Evolutionary conservation across 2,888 invertebrate species (phyloP), one percentile per base, ranked within the genome.

Genomic region (Microctonus hyperodae): DNA sequence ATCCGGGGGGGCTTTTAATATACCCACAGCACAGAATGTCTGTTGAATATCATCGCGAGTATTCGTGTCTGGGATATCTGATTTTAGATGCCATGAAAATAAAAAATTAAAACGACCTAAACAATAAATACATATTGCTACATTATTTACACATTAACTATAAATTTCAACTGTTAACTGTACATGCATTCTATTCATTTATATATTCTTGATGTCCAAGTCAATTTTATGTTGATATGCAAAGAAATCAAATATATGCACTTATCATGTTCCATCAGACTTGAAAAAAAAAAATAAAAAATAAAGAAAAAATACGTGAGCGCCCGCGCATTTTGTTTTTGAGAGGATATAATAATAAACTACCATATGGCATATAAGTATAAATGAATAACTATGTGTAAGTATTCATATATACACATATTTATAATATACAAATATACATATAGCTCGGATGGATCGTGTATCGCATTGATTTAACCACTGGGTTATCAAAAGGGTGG

Each of bases 391-490:
- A n/a, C n/a, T n/a, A n/a, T n/a, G n/a, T n/a, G n/a, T n/a, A n/a
- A n/a, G n/a, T n/a, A n/a, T n/a, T n/a, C n/a, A n/a, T n/a, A n/a
- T n/a, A n/a, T n/a, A n/a, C n/a, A n/a, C n/a, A n/a, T n/a, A n/a
- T n/a, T n/a, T n/a, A n/a, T n/a, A n/a, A n/a, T 37, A 37, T 37
- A n/a, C n/a, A n/a, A n/a, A n/a, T n/a, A n/a, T n/a, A n/a, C n/a
- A n/a, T n/a, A 37, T 37, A 37, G 3, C n/a, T n/a, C 1, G 11
- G 37, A 11, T 37, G 20, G 13, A 23, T 48, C n/a, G 40, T 28
- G 53, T 44, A 65, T 53, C 53, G 57, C 72, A 72, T 73, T 73
- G 72, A 73, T 75, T 74, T 79, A 78, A 79, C 71, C 68, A 78
- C 71, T 63, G 72, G 75, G 76, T 77, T 70, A 74, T 76, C 73